Evolutionary conservation across 92 coral and sea anemone species (phyloP), one percentile per base, ranked within the genome.

Genomic region (Plumapathes pennacea): DNA sequence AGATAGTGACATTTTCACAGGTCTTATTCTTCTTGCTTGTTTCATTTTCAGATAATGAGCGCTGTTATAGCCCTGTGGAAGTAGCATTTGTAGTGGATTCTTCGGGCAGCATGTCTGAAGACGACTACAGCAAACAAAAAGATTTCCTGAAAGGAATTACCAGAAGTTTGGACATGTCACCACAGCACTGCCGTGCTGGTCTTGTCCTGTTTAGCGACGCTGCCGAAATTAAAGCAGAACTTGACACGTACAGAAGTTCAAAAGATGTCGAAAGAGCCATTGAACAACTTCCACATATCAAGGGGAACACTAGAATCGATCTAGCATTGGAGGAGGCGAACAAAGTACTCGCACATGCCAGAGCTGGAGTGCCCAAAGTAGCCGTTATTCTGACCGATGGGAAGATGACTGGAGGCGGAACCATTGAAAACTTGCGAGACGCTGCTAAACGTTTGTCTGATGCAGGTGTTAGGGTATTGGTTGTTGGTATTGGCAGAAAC

Each of bases 381-480:
- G 47, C 68, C 14, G 69, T 87, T 26, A 53, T 87, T 26, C 55
- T 87, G 11, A 82, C 89, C 14, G 79, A 62, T 7, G 95, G 80
- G 32, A 60, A 25, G 17, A 58, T 72, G 21, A 39, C 54, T 10
- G 50, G 63, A 31, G 39, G 39, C 21, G 70, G 57, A 28, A n/a
- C n/a, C n/a, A n/a, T n/a, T n/a, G 58, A 18, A 27, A 38, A 62
- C 14, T 38, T 78, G 4, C 47, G 38, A 11, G 82, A 72, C 13
- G 61, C 51, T n/a, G 65, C 77, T 7, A 59, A 67, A 40, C 38
- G 46, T 20, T 37, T 82, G 50, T 56, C 80, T 17, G 36, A 38
- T 15, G 37, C 65, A 20, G 89, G 89, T 10, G 82, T 74, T 31
- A 46, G 57, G 49, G 44, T 70, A 46, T 77, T 64, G 67, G 82